phyloP scores from a whole-genome alignment of 1,140 invertebrate genomes.

The Drosophila bifasciata region DNA sequence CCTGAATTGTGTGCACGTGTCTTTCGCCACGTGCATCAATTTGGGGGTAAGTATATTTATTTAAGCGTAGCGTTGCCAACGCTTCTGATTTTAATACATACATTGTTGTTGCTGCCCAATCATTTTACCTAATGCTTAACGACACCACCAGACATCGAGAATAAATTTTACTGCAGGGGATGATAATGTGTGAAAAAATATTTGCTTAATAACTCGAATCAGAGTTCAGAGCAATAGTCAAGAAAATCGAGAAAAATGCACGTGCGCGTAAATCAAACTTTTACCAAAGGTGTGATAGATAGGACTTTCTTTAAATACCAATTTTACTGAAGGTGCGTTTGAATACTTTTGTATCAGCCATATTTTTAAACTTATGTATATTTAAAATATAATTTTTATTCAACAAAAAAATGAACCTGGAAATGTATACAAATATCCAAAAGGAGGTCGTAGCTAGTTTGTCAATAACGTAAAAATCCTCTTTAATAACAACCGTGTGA shows the following conservation, averaged over 20 bases:
- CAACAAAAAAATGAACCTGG: no score
- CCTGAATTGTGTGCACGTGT: conserved; percentile 81
- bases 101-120: conserved; percentile 66
- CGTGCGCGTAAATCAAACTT: conserved; percentile 47
- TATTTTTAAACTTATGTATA: no score
- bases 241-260: conserved; percentile 42
- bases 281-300: conserved; percentile 39
- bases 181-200: conserved; percentile 76
- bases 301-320: no score
- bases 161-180: conserved; percentile 66
- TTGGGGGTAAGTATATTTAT: conserved; percentile 71
- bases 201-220: conserved; percentile 64
- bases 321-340: no score
- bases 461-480: no score
- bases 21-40: conserved; percentile 69
- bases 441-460: no score
- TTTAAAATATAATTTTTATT: no score
- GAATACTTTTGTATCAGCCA: no score
- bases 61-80: conserved; percentile 63
- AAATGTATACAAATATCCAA: no score
- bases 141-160: conserved; percentile 69
- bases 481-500: no score
- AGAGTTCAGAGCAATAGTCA: conserved; percentile 51
- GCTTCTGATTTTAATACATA: conserved; percentile 68
- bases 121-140: conserved; percentile 74